phyloP scores from a whole-genome alignment of 2,113 vertebrate genomes.

The Halcyon malimbica region DNA sequence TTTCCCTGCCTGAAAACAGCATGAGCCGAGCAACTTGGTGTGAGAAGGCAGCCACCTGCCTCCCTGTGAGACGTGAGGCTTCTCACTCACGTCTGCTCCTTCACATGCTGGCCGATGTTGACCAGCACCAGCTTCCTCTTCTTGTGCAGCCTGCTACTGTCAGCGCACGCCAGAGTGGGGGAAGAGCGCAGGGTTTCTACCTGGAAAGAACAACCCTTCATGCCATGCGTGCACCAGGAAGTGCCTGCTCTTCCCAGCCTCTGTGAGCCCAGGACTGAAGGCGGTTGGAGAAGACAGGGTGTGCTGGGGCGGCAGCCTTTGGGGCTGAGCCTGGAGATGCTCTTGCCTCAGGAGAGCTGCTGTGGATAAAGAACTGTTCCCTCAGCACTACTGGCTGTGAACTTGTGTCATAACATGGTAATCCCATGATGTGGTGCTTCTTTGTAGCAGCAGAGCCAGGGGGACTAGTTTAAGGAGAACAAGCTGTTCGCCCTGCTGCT shows the following conservation, averaged over 20 bases:
- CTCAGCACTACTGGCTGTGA: neutral
- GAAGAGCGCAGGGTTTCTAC: conserved; percentile 56
- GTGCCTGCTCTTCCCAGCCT: neutral
- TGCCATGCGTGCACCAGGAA: neutral
- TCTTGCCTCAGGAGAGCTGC: neutral
- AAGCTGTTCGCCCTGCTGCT: neutral
- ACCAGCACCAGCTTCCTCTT: conserved; percentile 77
- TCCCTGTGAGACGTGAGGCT: too few species aligned
- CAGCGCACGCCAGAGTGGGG: conserved; percentile 1
- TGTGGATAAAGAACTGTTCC: neutral
- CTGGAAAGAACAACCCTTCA: neutral
- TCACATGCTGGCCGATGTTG: conserved; percentile 74
- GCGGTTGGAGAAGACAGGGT: neutral
- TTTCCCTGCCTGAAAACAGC: conserved; percentile 73
- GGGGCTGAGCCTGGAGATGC: neutral
- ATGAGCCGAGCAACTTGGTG: neutral
- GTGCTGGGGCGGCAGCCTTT: neutral
- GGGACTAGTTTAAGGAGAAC: neutral
- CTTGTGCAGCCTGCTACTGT: conserved; percentile 27
- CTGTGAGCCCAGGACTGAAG: neutral
- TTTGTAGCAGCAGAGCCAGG: conserved; percentile 8
- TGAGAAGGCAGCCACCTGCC: neutral
- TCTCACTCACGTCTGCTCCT: conserved; percentile 77
- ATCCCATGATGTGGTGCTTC: conserved; percentile 17
- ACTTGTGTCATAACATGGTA: neutral